Evolutionary conservation across 2,888 invertebrate species (phyloP).

Genomic region (Dichetophora obliterata): DNA sequence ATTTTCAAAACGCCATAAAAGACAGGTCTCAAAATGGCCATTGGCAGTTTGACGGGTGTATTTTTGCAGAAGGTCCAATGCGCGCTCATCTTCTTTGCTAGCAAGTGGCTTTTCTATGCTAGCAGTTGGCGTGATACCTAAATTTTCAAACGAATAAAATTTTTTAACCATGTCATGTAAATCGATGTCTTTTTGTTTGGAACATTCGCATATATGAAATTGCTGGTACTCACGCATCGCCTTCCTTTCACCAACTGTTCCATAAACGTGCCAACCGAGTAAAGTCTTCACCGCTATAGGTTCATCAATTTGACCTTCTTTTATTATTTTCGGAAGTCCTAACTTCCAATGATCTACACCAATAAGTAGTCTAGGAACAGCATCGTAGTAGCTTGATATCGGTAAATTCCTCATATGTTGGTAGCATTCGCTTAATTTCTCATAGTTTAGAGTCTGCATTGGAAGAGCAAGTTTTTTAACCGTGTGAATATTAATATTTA

Average conservation of each 20-base stretch:
- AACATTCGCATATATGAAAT: conserved; percentile 38
- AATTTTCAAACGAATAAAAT: conserved; percentile 32
- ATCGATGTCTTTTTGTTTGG: background rate
- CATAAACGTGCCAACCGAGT: conserved; percentile 39
- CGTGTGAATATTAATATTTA: background rate
- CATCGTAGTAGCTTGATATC: conserved; percentile 26
- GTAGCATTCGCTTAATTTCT: background rate
- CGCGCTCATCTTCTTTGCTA: background rate
- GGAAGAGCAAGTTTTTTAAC: background rate
- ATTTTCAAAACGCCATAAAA: conserved; percentile 24
- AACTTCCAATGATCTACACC: conserved; percentile 38
- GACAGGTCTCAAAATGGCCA: conserved; percentile 11
- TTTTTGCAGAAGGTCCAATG: background rate
- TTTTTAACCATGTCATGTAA: conserved; percentile 33
- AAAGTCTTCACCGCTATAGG: conserved; percentile 36
- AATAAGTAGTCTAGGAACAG: conserved; percentile 32
- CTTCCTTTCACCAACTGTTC: background rate
- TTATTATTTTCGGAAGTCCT: conserved; percentile 27
- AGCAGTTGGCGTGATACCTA: conserved; percentile 24
- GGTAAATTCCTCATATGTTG: conserved; percentile 35
- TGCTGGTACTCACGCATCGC: conserved; percentile 26
- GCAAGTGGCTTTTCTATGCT: too few species aligned
- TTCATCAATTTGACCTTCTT: conserved; percentile 33
- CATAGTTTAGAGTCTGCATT: background rate
- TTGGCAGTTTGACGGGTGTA: background rate